These are phyloP conservation scores for Stenurella melanura DNA, from an alignment of 2,888 invertebrate species.

Conservation along the genomic window DNA sequence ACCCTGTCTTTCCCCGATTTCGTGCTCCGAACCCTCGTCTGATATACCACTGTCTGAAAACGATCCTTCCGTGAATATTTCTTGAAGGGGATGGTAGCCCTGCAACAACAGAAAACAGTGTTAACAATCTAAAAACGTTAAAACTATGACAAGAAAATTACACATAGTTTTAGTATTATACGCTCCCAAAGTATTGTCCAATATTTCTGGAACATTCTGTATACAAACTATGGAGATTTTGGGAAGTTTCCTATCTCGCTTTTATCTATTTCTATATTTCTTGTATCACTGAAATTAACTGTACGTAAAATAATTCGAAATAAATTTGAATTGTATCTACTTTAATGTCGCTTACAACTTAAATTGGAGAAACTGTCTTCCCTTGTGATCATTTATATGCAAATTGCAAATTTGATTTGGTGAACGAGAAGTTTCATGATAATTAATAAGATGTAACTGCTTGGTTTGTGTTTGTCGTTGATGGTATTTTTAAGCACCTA, in stretches of 20 bases:
- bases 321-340: background rate
- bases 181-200: no score
- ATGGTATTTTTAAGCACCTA: background rate
- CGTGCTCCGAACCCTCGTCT: constrained; percentile 83
- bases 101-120: constrained; percentile 59
- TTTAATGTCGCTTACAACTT: background rate
- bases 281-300: no score
- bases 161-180: no score
- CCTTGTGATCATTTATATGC: constrained; percentile 40
- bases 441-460: constrained; percentile 36
- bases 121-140: background rate
- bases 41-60: constrained; percentile 87
- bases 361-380: constrained; percentile 5
- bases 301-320: background rate
- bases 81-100: constrained; percentile 71
- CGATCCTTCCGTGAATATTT: constrained; percentile 77
- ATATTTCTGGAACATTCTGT: no score
- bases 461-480: constrained; percentile 20
- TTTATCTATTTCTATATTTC: no score
- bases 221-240: no score
- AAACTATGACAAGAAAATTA: no score
- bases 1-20: constrained; percentile 79
- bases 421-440: constrained; percentile 32
- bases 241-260: no score
- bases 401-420: constrained; percentile 43